Base-by-base conservation (phyloP, 2,888 invertebrate genomes). In the Nowickia ferox region DNA sequence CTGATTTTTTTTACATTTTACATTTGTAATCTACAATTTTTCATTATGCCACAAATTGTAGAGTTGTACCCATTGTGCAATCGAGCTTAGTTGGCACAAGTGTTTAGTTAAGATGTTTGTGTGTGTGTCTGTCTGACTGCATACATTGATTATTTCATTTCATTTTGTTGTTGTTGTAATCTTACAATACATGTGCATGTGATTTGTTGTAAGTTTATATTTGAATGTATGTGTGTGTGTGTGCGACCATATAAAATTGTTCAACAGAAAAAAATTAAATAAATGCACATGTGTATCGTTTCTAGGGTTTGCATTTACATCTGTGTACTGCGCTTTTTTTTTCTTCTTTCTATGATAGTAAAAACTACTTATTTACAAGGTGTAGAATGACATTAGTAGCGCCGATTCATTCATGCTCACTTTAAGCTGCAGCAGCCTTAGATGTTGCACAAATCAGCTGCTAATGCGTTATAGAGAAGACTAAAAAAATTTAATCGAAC, bases 311-410 rank as follows among this genome's bases (percentile, higher is more conserved):
- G 46, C 19, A 68, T 61, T 53, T 42, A 55, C 17, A n/a, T 77
- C 42, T 65, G 65, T 51, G 15, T 59, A 11, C 61, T 44, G 38
- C 22, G 51, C 51, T 46, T 57, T 48, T 19, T 48, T 88, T 30
- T 87, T 88, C 87, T 88, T 88, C 13, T 11, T 44, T 13, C 9
- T 51, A 51, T 3, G 57, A 48, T 65, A 57, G 65, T 57, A 48
- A 57, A 66, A 59, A 51, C 38, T 89, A 87, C 88, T 90, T 89
- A 87, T 88, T 90, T 89, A 90, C 90, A 90, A 90, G 90, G 90
- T 90, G 90, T 89, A 90, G 90, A 90, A 90, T 90, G 90, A 87
- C 90, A 90, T 90, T 89, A 87, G 90, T 89, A 90, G 90, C 89
- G 90, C 90, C 90, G 88, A 88, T 83, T 77, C 85, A 88, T 84